These are phyloP conservation scores for Busseola fusca DNA, from an alignment of 2,888 invertebrate species.

Conservation along the genomic window DNA sequence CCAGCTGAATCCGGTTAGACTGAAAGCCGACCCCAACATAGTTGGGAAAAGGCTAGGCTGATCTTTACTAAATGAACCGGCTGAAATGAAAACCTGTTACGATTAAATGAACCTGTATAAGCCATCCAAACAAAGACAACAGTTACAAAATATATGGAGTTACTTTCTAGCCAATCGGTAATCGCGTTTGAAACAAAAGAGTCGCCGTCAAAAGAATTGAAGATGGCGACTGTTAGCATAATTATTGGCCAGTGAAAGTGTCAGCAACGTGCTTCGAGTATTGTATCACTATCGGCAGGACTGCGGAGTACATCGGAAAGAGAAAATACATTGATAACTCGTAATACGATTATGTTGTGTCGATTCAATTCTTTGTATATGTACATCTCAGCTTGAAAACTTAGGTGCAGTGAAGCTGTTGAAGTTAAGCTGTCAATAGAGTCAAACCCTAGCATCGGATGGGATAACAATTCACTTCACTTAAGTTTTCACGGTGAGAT, in stretches of 20 bases:
- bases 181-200: conserved; percentile 54
- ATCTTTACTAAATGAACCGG: no score
- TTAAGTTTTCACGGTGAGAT: no score
- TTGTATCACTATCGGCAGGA: conserved; percentile 43
- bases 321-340: conserved; percentile 40
- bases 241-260: conserved; percentile 58
- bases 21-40: no score
- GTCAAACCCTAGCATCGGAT: no score
- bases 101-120: no score
- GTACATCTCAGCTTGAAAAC: no score
- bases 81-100: no score
- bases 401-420: no score
- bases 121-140: background rate
- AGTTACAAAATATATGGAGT: conserved; percentile 15
- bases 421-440: no score
- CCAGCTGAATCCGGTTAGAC: no score
- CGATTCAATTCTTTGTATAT: background rate
- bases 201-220: conserved; percentile 50
- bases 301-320: background rate
- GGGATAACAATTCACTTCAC: no score
- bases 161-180: conserved; percentile 60
- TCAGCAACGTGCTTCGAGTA: conserved; percentile 51
- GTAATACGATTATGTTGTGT: background rate
- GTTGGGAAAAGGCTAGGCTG: no score
- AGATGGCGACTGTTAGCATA: conserved; percentile 57